A percentile compares a stretch with the other conserved stretches of the same genome.
Evolutionary conservation across 1,140 invertebrate species (phyloP).

Genomic region (Marisa cornuarietis): DNA sequence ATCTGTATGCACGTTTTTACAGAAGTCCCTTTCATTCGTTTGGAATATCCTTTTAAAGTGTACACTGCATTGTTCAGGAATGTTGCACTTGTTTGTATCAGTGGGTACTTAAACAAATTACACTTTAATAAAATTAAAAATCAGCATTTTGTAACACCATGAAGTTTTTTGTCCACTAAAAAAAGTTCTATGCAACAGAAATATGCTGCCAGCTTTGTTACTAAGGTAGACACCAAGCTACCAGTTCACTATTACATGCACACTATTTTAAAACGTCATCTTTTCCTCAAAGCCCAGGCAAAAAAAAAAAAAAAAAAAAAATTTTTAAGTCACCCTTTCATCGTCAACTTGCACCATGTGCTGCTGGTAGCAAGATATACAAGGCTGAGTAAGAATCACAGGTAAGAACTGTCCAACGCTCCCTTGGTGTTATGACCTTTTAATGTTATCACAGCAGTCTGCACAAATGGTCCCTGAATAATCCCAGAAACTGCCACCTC

Average conservation of each 20-base stretch:
- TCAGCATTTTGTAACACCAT: too few relatives aligned
- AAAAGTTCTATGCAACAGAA: too few relatives aligned
- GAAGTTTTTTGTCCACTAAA: too few relatives aligned
- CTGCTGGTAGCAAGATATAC: background rate
- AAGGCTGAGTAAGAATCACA: background rate
- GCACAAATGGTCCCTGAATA: background rate
- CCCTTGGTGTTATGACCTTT: background rate
- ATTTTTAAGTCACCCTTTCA: too few relatives aligned
- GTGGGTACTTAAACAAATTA: background rate
- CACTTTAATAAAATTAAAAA: too few relatives aligned
- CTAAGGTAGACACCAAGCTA: too few relatives aligned
- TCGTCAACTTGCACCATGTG: background rate
- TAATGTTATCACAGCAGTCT: background rate
- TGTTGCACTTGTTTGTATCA: background rate
- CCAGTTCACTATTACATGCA: too few relatives aligned
- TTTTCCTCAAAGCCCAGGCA: too few relatives aligned
- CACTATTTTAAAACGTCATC: too few relatives aligned
- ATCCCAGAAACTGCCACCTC: background rate
- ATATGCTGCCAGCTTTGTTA: too few relatives aligned
- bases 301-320: too few relatives aligned
- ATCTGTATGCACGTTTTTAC: too few relatives aligned
- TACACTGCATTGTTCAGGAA: background rate
- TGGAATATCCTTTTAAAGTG: background rate
- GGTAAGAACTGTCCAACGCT: background rate
- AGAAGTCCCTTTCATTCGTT: background rate